These are phyloP conservation scores for Origma solitaria DNA, from an alignment of 2,113 vertebrate genomes.

Conservation along the genomic window DNA sequence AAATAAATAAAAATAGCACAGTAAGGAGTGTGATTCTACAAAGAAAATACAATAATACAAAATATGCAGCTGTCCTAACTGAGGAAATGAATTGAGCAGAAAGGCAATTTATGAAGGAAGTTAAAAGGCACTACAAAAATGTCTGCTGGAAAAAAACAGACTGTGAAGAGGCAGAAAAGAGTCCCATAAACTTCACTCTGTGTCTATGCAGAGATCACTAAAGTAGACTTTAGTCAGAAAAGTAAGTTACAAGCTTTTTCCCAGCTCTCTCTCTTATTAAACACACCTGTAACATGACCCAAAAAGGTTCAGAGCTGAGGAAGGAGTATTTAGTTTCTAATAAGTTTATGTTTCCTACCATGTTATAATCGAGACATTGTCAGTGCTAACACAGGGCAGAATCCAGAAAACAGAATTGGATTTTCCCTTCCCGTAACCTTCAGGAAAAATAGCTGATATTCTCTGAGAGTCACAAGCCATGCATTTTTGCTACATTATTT, in stretches of 20 bases:
- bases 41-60: not conserved
- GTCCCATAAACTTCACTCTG: not conserved
- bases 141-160: not conserved
- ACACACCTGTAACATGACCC: not conserved
- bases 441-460: not conserved
- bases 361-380: not conserved
- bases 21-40: not conserved
- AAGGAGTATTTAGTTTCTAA: not conserved
- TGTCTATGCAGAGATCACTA: not conserved
- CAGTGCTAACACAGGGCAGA: not conserved
- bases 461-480: not conserved
- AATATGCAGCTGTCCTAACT: not conserved
- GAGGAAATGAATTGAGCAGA: not conserved
- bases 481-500: not conserved
- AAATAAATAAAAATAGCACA: not conserved
- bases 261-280: not conserved
- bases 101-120: not conserved
- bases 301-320: not conserved
- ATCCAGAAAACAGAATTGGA: not conserved
- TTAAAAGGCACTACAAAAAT: not conserved
- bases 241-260: not conserved
- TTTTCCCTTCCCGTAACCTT: not conserved
- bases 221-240: not conserved
- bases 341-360: not conserved
- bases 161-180: not conserved